A percentile compares a stretch with the other conserved stretches of the same genome.
These are phyloP conservation scores for Listrodromus nycthemerus DNA, from an alignment of 2,888 invertebrate genomes.

Conservation along the genomic window DNA sequence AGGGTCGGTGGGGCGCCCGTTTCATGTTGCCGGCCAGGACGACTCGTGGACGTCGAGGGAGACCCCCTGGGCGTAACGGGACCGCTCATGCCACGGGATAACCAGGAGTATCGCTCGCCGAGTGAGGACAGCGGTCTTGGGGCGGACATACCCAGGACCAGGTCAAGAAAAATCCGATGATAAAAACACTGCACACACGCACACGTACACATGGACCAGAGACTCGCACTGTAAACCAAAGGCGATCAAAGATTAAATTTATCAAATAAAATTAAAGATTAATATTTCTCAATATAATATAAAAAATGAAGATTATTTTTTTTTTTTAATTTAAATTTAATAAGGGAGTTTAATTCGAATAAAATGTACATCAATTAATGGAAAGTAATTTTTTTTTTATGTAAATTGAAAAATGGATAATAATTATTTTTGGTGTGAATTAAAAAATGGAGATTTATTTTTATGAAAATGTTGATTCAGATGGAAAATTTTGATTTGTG, in stretches of 20 bases:
- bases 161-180: conserved; percentile 72
- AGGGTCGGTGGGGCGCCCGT: conserved; percentile 76
- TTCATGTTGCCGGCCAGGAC: conserved; percentile 82
- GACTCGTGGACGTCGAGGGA: conserved; percentile 83
- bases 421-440: too few relatives aligned
- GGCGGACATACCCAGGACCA: conserved; percentile 89
- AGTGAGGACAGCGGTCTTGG: conserved; percentile 98
- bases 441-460: too few relatives aligned
- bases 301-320: too few relatives aligned
- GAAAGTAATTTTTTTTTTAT: too few relatives aligned
- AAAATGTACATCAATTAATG: too few relatives aligned
- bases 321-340: too few relatives aligned
- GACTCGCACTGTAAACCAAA: neutral
- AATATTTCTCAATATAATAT: too few relatives aligned
- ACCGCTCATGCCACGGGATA: conserved; percentile 84
- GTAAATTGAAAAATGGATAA: too few relatives aligned
- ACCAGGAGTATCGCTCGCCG: conserved; percentile 92
- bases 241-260: neutral
- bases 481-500: too few relatives aligned
- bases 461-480: too few relatives aligned
- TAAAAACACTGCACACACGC: neutral
- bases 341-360: too few relatives aligned
- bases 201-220: neutral
- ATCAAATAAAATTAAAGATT: conserved; percentile 4
- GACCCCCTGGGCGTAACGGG: conserved; percentile 83